phyloP scores from a whole-genome alignment of 2,113 vertebrate species.

The Melierax canorus region DNA sequence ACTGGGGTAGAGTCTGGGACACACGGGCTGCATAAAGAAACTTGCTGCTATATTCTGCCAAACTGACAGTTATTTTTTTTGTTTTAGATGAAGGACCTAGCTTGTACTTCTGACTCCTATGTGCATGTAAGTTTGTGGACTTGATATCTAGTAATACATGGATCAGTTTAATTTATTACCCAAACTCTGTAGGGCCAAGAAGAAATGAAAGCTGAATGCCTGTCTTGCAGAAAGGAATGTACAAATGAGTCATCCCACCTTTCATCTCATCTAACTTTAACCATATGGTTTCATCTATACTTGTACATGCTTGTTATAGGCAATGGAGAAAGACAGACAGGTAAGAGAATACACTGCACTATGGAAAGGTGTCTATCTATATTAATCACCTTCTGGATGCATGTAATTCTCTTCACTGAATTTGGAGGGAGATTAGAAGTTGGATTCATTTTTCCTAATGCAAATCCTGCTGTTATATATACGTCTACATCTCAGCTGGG shows the following conservation, averaged over 20 bases:
- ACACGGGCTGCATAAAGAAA: not conserved
- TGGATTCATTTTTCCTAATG: not conserved
- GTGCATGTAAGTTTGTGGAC: slow-evolving; percentile 12
- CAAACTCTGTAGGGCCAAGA: not conserved
- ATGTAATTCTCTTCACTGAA: not conserved
- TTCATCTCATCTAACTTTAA: not conserved
- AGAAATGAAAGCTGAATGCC: not conserved
- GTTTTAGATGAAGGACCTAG: slow-evolving; percentile 33
- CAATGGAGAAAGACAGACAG: not conserved
- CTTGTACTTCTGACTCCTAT: slow-evolving; percentile 24
- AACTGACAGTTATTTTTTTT: not conserved
- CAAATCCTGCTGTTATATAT: not conserved
- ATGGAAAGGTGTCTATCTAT: not conserved
- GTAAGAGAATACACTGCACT: not conserved
- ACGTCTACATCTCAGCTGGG: not conserved
- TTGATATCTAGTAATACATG: not conserved
- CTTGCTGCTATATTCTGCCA: not conserved
- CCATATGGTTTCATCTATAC: not conserved
- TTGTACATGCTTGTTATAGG: not conserved
- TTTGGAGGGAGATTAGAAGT: not conserved
- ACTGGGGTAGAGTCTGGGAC: not conserved
- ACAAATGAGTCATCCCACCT: not conserved
- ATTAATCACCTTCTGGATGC: not conserved
- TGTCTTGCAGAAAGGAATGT: slow-evolving; percentile 15
- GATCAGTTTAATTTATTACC: not conserved